Evolutionary conservation across 2,113 vertebrate species (phyloP), one percentile per base, ranked within the genome.

Genomic region (Lota lota): DNA sequence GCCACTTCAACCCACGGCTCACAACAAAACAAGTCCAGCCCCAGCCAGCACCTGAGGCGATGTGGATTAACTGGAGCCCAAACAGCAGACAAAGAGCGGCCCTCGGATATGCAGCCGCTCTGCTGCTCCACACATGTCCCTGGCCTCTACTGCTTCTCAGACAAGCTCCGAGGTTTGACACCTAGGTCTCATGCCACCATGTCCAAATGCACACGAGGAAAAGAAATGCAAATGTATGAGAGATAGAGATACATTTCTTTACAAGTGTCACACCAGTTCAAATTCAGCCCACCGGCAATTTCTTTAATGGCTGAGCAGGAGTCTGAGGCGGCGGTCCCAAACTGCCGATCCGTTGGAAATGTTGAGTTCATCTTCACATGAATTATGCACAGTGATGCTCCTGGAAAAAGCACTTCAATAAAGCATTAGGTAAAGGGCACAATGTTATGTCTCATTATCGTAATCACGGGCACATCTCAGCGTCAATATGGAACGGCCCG

Each of bases 381-480:
- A 71, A 80, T 81, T 69, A 80, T 80, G 59, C 59, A 75, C 60
- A 74, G 28, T 70, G 57, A 76, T 74, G 72, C 78, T 77, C 75
- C 62, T 65, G 22, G 28, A 79, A 74, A 76, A 47, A 47, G 66
- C 63, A 61, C 66, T 79, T 79, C 60, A 82, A 67, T 82, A 77
- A 73, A 69, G 33, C 66, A 83, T 79, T 22, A 74, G 67, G 51
- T 70, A 80, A 74, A 80, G 70, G 81, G 78, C 69, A 73, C 19
- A 56, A 69, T 75, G 66, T 64, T 15, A 71, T 66, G 50, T 67
- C 22, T 33, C 40, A 64, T 77, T 79, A 72, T 79, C 80, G 56
- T 50, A 59, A 76, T 76, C 62, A 80, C 56, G 63, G n/a, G 66
- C 70, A 64, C 63, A 78, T 74, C 79, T 73, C 69, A 70, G 33